Base-by-base conservation (phyloP, 2,113 vertebrate genomes). In the Aegotheles bennettii region DNA sequence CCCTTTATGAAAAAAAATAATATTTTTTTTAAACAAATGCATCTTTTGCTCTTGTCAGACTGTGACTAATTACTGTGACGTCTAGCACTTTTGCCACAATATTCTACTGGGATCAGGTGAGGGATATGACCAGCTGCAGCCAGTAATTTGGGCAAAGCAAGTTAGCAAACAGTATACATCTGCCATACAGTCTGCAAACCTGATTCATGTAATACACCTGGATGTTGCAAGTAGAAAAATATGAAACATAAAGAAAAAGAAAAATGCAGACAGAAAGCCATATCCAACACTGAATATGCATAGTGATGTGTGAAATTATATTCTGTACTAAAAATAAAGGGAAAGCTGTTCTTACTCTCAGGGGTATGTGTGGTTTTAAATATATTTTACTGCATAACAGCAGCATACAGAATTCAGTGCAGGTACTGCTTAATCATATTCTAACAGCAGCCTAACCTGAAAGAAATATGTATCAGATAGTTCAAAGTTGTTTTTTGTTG, bases 61-160 rank as follows among this genome's bases (percentile, higher is more conserved):
- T 75, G 35, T 85, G 75, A 86, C 84, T 97, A 89, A 94, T 97
- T 94, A 60, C 60, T 92, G 4, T 82, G 81, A 90, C 81, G 96
- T 90, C 38, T 63, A 81, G 68, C 47, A 88, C 56, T 95, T 95
- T 80, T 80, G 26, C 43, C 63, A 61, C 36, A 51, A 13, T 85
- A 24, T 85, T 89, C 87, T 96, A 21, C 84, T 74, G 91, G 71
- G 90, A 94, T 67, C 53, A 29, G n/a, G 29, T 50, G 56, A 91
- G 65, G 74, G 50, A 31, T 73, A 11, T 65, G 90, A 82, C 78
- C 67, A 91, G 43, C 83, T 83, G 93, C 80, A 92, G 75, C 38
- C 51, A 61, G 38, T 91, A 95, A 92, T 95, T 73, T 70, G 90
- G 64, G 61, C 29, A 70, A 68, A 56, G 56, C 48, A 79, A 89